Percentiles rank a stretch among this genome's conserved stretches.
Conservation (phyloP, 2,113 vertebrate genomes). For the Megatriorchis doriae region DNA sequence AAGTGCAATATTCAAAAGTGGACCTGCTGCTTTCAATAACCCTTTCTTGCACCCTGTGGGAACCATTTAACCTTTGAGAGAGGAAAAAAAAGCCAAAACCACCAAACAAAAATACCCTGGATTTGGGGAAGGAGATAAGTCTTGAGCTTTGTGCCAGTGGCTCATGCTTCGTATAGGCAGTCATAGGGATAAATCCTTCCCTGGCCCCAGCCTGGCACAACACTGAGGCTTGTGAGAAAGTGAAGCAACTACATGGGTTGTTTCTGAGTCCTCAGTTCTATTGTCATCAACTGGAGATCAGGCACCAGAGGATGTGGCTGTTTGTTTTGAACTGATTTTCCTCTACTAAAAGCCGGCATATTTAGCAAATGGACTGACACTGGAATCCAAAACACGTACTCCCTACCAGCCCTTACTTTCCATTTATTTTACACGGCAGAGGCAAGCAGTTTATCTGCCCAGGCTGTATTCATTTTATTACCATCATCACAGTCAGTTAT, state of each 20-base stretch:
- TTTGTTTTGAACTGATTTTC: neutral
- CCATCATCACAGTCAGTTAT: neutral
- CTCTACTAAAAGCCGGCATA: neutral
- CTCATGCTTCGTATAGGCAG: neutral
- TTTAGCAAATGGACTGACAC: neutral
- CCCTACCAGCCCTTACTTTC: neutral
- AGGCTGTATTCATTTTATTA: neutral
- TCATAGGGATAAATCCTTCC: neutral
- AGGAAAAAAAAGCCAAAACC: neutral
- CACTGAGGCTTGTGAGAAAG: neutral
- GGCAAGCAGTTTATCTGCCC: neutral
- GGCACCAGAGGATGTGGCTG: neutral
- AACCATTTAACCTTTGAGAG: constrained; percentile 60
- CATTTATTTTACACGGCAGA: neutral
- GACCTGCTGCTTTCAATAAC: constrained; percentile 70
- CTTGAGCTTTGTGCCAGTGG: neutral
- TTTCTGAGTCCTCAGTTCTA: neutral
- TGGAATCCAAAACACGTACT: neutral
- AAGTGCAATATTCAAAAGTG: constrained; percentile 70
- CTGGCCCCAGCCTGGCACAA: neutral
- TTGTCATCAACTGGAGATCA: neutral
- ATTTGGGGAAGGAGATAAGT: neutral
- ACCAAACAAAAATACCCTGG: neutral
- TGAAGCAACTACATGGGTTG: neutral
- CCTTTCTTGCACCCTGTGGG: constrained; percentile 68